Evolutionary conservation across 2,113 vertebrate genomes (phyloP), one percentile per base, ranked within the genome.

Genomic region (Elephas maximus): DNA sequence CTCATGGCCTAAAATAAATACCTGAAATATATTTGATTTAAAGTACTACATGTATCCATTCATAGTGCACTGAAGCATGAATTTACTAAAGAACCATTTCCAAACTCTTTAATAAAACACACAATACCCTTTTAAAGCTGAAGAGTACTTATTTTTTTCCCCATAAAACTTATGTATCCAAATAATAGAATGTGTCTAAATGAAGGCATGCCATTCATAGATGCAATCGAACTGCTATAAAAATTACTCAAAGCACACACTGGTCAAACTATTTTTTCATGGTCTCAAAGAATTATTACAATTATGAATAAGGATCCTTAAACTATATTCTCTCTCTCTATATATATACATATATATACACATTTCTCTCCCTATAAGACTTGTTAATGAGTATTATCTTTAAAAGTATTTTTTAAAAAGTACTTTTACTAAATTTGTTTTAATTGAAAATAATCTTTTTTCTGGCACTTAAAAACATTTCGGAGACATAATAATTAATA

Each of bases 391-490:
- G 44, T 37, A 71, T 30, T 20, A 85, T 60, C 8, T 84, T 95
- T 44, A 37, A 2, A 81, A 79, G 5, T 8, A 65, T 57, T 71
- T 85, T 90, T 28, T 77, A 44, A 24, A 81, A 74, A 90, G 15
- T 23, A n/a, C 5, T 51, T 95, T 71, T 53, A 53, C 53, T 85
- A 65, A 74, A 57, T 77, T 81, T 88, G 60, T 82, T 74, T 18
- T 63, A 92, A 95, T 87, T 88, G 44, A 88, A 76, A 60, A 65
- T 71, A 63, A 33, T 86, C 3, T 33, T 53, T 97, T 91, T 81
- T 74, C 51, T n/a, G 45, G 6, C 76, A 10, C 14, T 93, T 69
- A 44, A 84, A 93, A 93, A 65, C 44, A 79, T 45, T 95, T 94
- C 87, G 37, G 63, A 69, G 17, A 67, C 20, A 84, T 24, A 82